A percentile compares a stretch with the other conserved stretches of the same genome.
phyloP scores from a whole-genome alignment of 2,888 invertebrate species.

The Phyllotreta striolata region DNA sequence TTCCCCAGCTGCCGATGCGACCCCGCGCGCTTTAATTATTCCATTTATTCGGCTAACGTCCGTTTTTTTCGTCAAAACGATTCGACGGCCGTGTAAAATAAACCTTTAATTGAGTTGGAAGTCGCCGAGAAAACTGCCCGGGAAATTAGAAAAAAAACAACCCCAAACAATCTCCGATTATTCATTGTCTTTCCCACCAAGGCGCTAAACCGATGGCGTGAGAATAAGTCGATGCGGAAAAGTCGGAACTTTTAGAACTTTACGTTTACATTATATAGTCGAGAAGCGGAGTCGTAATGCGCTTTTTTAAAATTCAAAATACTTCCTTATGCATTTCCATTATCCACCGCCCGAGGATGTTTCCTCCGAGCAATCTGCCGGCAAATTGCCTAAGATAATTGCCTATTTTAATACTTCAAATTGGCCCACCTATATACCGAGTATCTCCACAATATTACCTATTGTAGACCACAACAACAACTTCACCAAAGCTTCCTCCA shows the following conservation, averaged over 20 bases:
- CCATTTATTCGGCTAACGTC: conserved; percentile 9
- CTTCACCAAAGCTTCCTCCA: too few species aligned
- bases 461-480: not conserved
- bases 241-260: conserved; percentile 19
- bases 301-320: conserved; percentile 16
- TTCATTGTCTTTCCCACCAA: conserved; percentile 26
- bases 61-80: not conserved
- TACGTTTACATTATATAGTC: conserved; percentile 12
- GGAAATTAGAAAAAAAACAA: not conserved
- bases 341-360: not conserved
- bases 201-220: conserved; percentile 18
- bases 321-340: conserved; percentile 9
- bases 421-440: not conserved
- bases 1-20: conserved; percentile 7
- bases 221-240: conserved; percentile 32
- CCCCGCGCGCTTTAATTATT: conserved; percentile 16
- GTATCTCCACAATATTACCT: not conserved
- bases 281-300: conserved; percentile 9
- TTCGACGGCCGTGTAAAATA: not conserved
- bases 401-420: conserved; percentile 6
- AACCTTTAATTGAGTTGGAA: not conserved
- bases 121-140: not conserved
- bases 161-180: conserved; percentile 7
- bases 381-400: conserved; percentile 11
- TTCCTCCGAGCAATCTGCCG: conserved; percentile 5